A percentile compares a stretch with the other conserved stretches of the same genome.
Evolutionary conservation across 2,797 vertebrate species (phyloP).

Genomic region (Tauraco hartlaubi): DNA sequence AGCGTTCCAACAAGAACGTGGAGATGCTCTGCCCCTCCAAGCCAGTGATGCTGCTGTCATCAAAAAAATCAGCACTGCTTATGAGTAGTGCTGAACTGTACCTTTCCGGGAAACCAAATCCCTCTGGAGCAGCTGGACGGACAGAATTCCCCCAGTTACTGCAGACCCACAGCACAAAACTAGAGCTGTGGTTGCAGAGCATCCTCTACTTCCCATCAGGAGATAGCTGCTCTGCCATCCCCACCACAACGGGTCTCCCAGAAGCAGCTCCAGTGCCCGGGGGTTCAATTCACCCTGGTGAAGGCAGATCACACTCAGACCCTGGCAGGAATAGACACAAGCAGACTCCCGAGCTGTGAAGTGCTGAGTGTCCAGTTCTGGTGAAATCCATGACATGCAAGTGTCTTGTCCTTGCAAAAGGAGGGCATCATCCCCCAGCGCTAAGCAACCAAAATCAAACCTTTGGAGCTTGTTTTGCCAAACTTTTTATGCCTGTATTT

Average conservation of each 20-base stretch:
- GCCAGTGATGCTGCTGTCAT: not conserved
- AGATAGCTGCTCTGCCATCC: not conserved
- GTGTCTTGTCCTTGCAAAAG: not conserved
- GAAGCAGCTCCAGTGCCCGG: not conserved
- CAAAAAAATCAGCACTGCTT: not conserved
- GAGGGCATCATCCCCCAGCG: not conserved
- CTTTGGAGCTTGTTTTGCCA: constrained; percentile 26
- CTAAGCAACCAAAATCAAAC: not conserved
- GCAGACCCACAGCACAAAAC: not conserved
- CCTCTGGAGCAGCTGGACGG: not conserved
- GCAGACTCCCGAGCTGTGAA: not conserved
- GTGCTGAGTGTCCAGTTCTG: not conserved
- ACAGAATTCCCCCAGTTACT: not conserved
- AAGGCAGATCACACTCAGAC: not conserved
- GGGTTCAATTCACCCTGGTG: accelerated
- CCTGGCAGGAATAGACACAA: not conserved
- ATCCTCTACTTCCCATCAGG: not conserved
- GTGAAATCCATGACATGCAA: not conserved
- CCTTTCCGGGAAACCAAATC: not conserved
- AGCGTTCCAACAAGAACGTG: not conserved
- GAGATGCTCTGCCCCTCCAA: not conserved
- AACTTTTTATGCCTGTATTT: not conserved
- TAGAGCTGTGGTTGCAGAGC: not conserved
- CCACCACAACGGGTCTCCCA: not conserved
- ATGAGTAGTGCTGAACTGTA: not conserved